A percentile compares a stretch with the other conserved stretches of the same genome.
Conservation (phyloP, 2,113 vertebrate genomes). For the Anoplopoma fimbria region DNA sequence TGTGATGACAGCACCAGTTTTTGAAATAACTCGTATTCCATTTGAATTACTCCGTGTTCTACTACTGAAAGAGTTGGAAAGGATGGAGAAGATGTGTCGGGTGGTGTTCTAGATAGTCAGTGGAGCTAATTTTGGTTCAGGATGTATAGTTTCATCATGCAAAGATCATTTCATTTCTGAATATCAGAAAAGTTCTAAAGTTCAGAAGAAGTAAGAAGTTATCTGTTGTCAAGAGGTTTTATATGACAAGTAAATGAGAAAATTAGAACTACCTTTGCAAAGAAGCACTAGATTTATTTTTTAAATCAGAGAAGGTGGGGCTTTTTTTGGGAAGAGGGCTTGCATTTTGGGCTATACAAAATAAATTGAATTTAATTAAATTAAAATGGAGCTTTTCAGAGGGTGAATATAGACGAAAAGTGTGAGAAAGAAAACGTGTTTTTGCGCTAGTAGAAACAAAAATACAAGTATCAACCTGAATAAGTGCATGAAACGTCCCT, state of each 20-base stretch:
- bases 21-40: constrained; percentile 40
- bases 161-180: neutral
- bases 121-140: neutral
- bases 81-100: constrained; percentile 13
- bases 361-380: too few species aligned
- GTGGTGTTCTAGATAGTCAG: neutral
- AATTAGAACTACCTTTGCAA: neutral
- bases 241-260: constrained; percentile 3
- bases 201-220: too few species aligned
- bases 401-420: too few species aligned
- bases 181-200: neutral
- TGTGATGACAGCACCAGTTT: too few species aligned
- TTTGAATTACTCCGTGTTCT: constrained; percentile 21
- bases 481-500: too few species aligned
- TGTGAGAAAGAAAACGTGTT: too few species aligned
- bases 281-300: neutral
- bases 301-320: neutral
- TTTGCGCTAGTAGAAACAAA: too few species aligned
- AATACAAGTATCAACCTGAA: too few species aligned
- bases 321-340: too few species aligned
- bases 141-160: neutral
- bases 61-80: neutral
- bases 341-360: too few species aligned
- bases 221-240: neutral
- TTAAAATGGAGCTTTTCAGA: too few species aligned